Evolutionary conservation across 2,888 invertebrate species (phyloP).

Genomic region (Branchellion lobata): DNA sequence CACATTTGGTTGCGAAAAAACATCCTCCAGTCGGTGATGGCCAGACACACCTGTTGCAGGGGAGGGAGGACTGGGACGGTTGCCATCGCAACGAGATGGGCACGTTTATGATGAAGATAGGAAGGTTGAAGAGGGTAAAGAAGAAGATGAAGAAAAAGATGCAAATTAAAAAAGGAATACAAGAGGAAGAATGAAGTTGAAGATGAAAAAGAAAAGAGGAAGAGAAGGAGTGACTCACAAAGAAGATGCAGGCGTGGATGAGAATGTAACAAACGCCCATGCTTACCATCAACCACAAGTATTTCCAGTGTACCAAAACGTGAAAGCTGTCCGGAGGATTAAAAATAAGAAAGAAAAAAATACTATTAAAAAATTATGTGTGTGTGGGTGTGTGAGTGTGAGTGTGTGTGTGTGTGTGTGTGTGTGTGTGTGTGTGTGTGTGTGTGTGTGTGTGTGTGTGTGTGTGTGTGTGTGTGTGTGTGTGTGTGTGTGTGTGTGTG

Average conservation of each 20-base stretch:
- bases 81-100: not conserved
- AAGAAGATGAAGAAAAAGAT: not conserved
- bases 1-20: not conserved
- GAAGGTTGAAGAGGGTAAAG: not conserved
- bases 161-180: not conserved
- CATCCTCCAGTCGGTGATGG: slow-evolving; percentile 26
- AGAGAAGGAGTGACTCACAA: not conserved
- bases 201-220: not conserved
- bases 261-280: not conserved
- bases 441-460: no score
- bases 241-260: slow-evolving; percentile 17
- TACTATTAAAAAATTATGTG: no score
- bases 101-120: not conserved
- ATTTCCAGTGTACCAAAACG: not conserved
- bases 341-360: no score
- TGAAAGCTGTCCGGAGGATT: not conserved
- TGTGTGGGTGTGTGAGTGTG: not conserved
- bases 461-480: no score
- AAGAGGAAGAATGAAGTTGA: not conserved
- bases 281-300: not conserved
- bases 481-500: no score
- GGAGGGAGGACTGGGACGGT: no score
- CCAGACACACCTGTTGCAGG: slow-evolving; percentile 9
- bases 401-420: no score
- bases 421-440: no score